A percentile compares a stretch with the other conserved stretches of the same genome.
Evolutionary conservation across 2,797 vertebrate genomes (phyloP).

Genomic region (Gymnodraco acuticeps): DNA sequence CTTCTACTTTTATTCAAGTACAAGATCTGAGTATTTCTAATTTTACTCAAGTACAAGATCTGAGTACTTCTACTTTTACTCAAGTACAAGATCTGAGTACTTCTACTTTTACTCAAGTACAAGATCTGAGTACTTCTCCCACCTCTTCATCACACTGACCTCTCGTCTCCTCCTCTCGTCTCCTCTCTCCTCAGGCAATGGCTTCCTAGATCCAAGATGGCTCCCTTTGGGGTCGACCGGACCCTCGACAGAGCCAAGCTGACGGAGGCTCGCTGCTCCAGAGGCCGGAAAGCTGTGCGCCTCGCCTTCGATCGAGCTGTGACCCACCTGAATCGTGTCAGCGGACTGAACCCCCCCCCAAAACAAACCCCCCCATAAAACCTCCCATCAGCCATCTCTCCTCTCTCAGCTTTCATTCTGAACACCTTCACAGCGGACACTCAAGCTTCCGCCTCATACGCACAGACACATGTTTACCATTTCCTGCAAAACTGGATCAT

Average conservation of each 20-base stretch:
- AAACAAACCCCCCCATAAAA: conserved; percentile 21
- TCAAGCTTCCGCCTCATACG: conserved; percentile 41
- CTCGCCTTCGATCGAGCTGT: conserved; percentile 92
- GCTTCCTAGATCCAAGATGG: conserved; percentile 98
- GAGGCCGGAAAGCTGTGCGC: conserved; percentile 91
- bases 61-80: no score
- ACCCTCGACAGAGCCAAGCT: conserved; percentile 93
- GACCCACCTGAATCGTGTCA: conserved; percentile 88
- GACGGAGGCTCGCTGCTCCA: conserved; percentile 91
- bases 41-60: no score
- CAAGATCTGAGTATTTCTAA: no score
- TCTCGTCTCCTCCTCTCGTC: not conserved
- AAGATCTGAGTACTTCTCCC: no score
- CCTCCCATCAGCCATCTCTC: conserved; percentile 24
- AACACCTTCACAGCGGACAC: conserved; percentile 29
- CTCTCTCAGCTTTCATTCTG: conserved; percentile 26
- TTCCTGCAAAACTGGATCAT: conserved; percentile 65
- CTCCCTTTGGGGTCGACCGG: conserved; percentile 90
- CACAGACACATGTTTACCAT: conserved; percentile 65
- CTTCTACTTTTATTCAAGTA: no score
- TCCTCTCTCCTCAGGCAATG: conserved; percentile 89
- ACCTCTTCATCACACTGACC: no score
- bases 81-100: no score
- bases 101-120: no score
- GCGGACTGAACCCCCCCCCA: conserved; percentile 80